Base-by-base conservation (phyloP, 2,113 vertebrate genomes). In the Ellobius talpinus region DNA sequence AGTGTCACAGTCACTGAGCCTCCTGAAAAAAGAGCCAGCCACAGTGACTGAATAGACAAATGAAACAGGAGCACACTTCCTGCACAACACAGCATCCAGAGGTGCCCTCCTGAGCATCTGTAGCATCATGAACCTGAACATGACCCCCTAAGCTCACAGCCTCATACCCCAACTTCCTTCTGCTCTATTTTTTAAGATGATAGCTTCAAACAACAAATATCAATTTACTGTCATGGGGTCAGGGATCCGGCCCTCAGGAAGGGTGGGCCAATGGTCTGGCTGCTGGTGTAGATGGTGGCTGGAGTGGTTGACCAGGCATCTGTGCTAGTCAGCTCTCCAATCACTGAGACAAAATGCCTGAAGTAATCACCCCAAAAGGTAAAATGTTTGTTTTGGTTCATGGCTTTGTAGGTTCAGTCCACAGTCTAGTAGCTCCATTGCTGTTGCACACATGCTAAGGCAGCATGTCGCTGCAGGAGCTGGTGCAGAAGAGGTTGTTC, bases 171-270 rank as follows among this genome's bases (percentile, higher is more conserved):
- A 12, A 50, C 63, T 81, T 39, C 85, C 76, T 61, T 87, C 45
- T 39, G 61, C 47, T 87, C 33, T 24, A 68, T 9, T 66, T 73
- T 61, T 58, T 79, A 39, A 39, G 23, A 31, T 10, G 47, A 26
- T 58, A 61, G 31, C 74, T 90, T 58, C 12, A 77, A 78, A n/a
- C 36, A 19, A 50, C 55, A 9, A 19, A 39, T 11, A 5, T 13
- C 2, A 0, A 36, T 42, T 52, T 50, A 21, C 42, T 68, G 36
- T 33, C 29, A 12, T 2, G 0, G 1, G 9, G 21, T 72, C 1
- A 23, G 7, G 42, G 65, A 23, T 23, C 14, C 42, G 66, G n/a
- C 70, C 86, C 42, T 36, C 45, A 73, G 52, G 74, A 76, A n/a
- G 68, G 42, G 3, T 23, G 13, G 7, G 13, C 7, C 3, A 55